A percentile compares a stretch with the other conserved stretches of the same genome.
phyloP scores from a whole-genome alignment of 2,113 vertebrate genomes.

The Cyanistes caeruleus region DNA sequence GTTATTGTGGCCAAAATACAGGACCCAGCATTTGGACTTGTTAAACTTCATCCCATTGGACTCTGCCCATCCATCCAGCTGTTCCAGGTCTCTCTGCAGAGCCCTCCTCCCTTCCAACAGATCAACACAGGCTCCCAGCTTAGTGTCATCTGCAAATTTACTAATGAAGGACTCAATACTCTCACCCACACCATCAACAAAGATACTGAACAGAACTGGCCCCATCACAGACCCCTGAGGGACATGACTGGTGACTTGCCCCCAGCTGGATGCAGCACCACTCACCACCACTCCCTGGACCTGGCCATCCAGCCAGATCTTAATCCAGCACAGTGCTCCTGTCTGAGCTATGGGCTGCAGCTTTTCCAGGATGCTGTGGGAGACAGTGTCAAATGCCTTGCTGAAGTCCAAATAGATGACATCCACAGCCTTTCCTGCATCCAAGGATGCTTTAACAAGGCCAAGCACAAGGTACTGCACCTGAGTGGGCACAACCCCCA shows the following conservation, averaged over 20 bases:
- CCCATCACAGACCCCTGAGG: no score
- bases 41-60: background rate
- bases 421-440: no score
- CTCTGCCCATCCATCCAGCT: background rate
- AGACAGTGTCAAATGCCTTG: no score
- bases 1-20: background rate
- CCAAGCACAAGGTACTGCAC: background rate
- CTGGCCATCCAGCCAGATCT: no score
- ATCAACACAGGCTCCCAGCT: accelerated
- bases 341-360: no score
- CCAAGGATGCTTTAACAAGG: background rate
- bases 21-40: background rate
- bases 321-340: no score
- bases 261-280: no score
- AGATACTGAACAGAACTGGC: no score
- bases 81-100: background rate
- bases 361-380: no score
- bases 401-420: no score
- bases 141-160: background rate
- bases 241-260: no score
- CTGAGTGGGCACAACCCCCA: accelerated
- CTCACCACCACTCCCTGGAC: no score
- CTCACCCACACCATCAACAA: background rate
- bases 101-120: background rate
- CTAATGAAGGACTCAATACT: background rate